Evolutionary conservation across 2,888 invertebrate species (phyloP), one percentile per base, ranked within the genome.

Genomic region (Chrysomela aeneicollis): DNA sequence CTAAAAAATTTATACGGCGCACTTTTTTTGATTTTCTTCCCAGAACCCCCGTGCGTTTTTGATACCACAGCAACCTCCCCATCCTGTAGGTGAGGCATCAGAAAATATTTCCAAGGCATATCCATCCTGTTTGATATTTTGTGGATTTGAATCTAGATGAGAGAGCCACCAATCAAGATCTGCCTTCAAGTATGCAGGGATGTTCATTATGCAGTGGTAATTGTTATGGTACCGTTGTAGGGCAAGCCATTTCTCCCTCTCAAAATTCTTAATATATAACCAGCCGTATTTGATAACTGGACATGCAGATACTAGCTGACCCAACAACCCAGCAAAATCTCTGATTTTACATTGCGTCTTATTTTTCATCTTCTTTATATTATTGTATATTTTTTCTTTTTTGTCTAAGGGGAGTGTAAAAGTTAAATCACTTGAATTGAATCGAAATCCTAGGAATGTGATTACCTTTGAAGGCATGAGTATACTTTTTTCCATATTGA

Each of bases 81-180:
- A 49, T 22, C 49, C 49, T 12, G 49, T 49, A 49, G 49, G 9
- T 12, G 49, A 49, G 1, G 19, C 18, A 1, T 49, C 49, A 15
- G 21, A 19, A n/a, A n/a, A n/a, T n/a, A n/a, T n/a, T n/a, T n/a
- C n/a, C n/a, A n/a, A n/a, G n/a, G n/a, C n/a, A n/a, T 8, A 49
- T 12, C 49, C n/a, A 19, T 49, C 9, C 19, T 21, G 19, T 50
- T 50, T 42, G 42, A 42, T 42, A 42, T 42, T 42, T 42, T 42
- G 6, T 42, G 42, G 17, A 42, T 15, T 42, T 42, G 42, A 37
- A 37, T 2, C 42, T 6, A 6, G 42, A 42, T 42, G 42, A 42
- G 17, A 42, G 17, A 42, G 42, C 42, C 42, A 42, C 42, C 42
- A 42, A 42, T 42, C 42, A 42, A 42, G 42, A 42, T 42, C 42